Base-by-base conservation (phyloP, 1,140 invertebrate genomes). In the Euglossa dilemma region DNA sequence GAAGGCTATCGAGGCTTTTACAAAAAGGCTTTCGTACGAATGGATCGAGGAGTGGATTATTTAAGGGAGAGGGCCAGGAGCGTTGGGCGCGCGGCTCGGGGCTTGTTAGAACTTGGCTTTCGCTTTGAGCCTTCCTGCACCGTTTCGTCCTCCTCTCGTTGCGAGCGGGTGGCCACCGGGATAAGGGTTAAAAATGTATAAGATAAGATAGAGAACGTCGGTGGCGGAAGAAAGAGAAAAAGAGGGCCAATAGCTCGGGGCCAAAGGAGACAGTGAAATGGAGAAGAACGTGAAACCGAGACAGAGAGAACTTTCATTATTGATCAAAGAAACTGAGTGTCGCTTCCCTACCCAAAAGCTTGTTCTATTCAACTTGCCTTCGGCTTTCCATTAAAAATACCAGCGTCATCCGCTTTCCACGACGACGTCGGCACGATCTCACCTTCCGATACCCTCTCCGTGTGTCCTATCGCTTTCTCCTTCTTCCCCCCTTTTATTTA, bases 181-280 rank as follows among this genome's bases (percentile, higher is more conserved):
- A 85, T 87, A 91, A 91, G 89, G 87, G 87, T 91, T 91, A 91
- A 91, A 91, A 91, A 91, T 91, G 78, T 86, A 91, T 90, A 85
- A 85, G 85, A 88, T 84, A 87, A 87, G 81, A 85, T 85, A 84
- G 79, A 86, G 67, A 61, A 8, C 47, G 67, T 2, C 36, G 12
- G 43, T 56, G 45, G 66, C 28, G 61, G 76, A 52, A 81, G 67
- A 77, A 72, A 57, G 59, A 81, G 61, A 66, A 76, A 70, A 66
- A 69, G 57, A 74, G 28, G 43, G 80, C 70, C 47, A 79, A 71
- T 72, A 82, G 72, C 77, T 80, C 25, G 43, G 54, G 72, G 74
- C 28, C 12, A 61, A 74, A 66, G 73, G 28, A 61, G 76, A 69
- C 59, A 36, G 74, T 28, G 64, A 79, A 64, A 76, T 23, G 72